A percentile compares a stretch with the other conserved stretches of the same genome.
These are phyloP conservation scores for Xiphorhynchus erythropygius DNA, from an alignment of 2,797 vertebrate species.

Conservation along the genomic window DNA sequence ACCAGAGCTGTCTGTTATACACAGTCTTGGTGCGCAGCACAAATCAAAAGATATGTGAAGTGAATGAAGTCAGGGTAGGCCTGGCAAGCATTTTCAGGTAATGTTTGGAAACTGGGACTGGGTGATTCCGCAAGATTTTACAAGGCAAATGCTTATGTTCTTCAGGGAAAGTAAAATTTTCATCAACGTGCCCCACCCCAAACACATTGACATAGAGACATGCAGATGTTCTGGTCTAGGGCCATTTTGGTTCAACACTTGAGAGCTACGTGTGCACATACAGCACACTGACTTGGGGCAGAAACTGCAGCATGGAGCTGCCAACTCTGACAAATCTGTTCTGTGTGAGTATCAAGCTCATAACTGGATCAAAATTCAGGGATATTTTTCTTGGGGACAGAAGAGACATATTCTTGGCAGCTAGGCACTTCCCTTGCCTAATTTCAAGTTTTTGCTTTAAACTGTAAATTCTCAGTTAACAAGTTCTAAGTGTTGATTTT, in stretches of 20 bases:
- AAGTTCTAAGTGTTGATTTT: neutral
- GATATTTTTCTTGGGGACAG: slow-evolving; percentile 40
- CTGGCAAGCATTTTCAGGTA: neutral
- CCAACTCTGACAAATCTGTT: neutral
- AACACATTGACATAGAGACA: neutral
- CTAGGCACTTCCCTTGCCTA: slow-evolving; percentile 13
- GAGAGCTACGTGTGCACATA: neutral
- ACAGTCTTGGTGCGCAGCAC: neutral
- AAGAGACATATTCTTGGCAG: slow-evolving; percentile 43
- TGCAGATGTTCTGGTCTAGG: neutral
- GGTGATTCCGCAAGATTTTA: slow-evolving; percentile 5
- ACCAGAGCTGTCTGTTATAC: neutral
- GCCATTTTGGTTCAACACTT: neutral
- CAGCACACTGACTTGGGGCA: neutral
- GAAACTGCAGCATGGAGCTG: neutral
- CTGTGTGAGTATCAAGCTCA: neutral
- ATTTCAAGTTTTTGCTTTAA: slow-evolving; percentile 39
- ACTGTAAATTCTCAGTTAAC: neutral
- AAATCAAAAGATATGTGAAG: neutral
- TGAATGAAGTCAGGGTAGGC: neutral
- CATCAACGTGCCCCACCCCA: neutral
- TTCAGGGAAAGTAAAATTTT: slow-evolving; percentile 4
- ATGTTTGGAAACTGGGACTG: neutral
- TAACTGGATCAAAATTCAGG: slow-evolving; percentile 43
- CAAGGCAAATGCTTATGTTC: neutral